Conservation (phyloP, 2,113 vertebrate genomes). For the Micromys minutus region DNA sequence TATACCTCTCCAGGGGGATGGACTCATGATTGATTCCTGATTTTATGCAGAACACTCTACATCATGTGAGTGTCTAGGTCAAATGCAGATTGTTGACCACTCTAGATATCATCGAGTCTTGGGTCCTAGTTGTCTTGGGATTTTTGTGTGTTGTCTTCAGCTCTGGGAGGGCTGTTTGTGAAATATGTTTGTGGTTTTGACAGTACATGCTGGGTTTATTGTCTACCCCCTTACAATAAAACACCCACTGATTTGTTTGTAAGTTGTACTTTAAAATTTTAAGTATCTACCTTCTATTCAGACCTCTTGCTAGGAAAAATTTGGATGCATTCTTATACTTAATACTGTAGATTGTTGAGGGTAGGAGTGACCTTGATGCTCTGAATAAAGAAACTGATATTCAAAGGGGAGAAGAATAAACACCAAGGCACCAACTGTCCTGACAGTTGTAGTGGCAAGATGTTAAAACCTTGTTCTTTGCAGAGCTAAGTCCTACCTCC, state of each 20-base stretch:
- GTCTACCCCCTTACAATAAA: not conserved
- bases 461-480: not conserved
- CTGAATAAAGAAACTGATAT: not conserved
- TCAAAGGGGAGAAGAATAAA: not conserved
- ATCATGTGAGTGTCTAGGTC: not conserved
- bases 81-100: not conserved
- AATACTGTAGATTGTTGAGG: not conserved
- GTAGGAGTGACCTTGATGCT: not conserved
- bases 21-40: not conserved
- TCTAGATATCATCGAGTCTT: not conserved
- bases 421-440: not conserved
- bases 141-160: not conserved
- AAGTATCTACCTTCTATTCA: not conserved
- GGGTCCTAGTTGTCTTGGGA: not conserved
- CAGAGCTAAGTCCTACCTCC: conserved; percentile 26
- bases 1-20: not conserved
- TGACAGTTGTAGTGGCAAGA: not conserved
- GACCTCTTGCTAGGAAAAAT: conserved; percentile 34
- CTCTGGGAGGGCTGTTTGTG: not conserved
- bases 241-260: not conserved
- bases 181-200: not conserved
- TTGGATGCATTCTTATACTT: not conserved
- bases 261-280: not conserved
- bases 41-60: not conserved
- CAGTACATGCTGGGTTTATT: not conserved